phyloP scores from a whole-genome alignment of 2,797 vertebrate species.

The Arctocebus calabarensis region DNA sequence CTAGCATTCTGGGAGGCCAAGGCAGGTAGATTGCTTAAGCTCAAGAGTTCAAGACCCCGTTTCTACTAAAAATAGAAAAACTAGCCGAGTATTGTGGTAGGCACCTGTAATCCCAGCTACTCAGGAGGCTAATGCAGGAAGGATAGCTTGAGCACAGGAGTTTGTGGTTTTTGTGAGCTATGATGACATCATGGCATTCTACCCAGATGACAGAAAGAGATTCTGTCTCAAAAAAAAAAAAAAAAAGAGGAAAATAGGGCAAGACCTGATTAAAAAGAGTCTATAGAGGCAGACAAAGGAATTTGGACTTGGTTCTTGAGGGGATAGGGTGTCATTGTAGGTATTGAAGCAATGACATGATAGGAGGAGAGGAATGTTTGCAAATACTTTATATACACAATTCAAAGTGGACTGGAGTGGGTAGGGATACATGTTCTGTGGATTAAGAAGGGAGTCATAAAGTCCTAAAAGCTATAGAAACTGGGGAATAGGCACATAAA shows the following conservation, averaged over 20 bases:
- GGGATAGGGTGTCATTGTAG: slow-evolving; percentile 49
- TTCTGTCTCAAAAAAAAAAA: too few relatives aligned
- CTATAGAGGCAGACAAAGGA: slow-evolving; percentile 42
- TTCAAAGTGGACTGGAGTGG: slow-evolving; percentile 44
- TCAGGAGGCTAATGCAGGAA: too few relatives aligned
- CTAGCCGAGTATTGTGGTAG: too few relatives aligned
- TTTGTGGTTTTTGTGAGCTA: too few relatives aligned
- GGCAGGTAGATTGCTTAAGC: too few relatives aligned
- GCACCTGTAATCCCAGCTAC: too few relatives aligned
- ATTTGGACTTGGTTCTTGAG: slow-evolving; percentile 52
- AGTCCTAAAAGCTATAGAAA: slow-evolving; percentile 5
- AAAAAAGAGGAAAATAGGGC: not conserved
- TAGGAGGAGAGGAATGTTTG: slow-evolving; percentile 60
- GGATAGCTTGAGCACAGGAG: too few relatives aligned
- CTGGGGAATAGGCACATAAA: not conserved
- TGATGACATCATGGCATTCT: too few relatives aligned
- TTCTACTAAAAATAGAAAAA: too few relatives aligned
- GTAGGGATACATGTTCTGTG: not conserved
- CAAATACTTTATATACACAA: slow-evolving; percentile 19
- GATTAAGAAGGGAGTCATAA: slow-evolving; percentile 22
- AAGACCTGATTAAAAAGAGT: slow-evolving; percentile 56
- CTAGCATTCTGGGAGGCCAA: too few relatives aligned
- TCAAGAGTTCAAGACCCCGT: too few relatives aligned
- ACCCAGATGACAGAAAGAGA: too few relatives aligned
- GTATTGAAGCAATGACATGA: slow-evolving; percentile 26